These are phyloP conservation scores for Silurus glanis DNA, from an alignment of 2,113 vertebrate species.

Conservation along the genomic window DNA sequence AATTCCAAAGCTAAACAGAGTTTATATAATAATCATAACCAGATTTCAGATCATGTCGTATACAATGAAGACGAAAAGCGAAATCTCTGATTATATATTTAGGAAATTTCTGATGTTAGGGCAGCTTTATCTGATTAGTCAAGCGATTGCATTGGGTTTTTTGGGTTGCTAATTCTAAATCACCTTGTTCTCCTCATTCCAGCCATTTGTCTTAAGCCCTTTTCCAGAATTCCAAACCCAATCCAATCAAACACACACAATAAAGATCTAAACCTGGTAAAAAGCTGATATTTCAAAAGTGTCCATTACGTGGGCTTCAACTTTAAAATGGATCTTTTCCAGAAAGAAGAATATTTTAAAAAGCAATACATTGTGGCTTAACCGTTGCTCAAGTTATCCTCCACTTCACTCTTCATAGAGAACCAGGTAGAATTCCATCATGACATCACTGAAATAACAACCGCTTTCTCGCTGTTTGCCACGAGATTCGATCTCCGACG, in stretches of 20 bases:
- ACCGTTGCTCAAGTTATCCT: neutral
- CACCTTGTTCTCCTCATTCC: neutral
- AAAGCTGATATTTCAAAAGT: slow-evolving; percentile 19
- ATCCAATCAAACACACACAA: slow-evolving; percentile 52
- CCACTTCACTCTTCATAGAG: slow-evolving; percentile 29
- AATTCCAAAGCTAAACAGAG: neutral
- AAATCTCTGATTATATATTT: neutral
- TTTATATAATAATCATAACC: neutral
- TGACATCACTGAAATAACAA: slow-evolving; percentile 67
- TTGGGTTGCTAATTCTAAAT: slow-evolving; percentile 14
- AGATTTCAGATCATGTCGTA: neutral
- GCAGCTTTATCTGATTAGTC: slow-evolving; percentile 14
- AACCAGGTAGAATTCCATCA: slow-evolving; percentile 38
- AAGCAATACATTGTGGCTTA: slow-evolving; percentile 17
- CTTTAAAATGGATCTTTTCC: neutral
- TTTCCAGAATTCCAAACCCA: slow-evolving; percentile 4
- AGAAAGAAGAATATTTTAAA: neutral
- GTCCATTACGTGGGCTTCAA: slow-evolving; percentile 42
- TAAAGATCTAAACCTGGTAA: slow-evolving; percentile 41
- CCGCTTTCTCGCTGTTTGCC: slow-evolving; percentile 53
- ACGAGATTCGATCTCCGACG: slow-evolving; percentile 59
- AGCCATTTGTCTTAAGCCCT: neutral
- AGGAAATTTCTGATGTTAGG: neutral
- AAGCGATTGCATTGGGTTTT: neutral
- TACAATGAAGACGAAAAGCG: slow-evolving; percentile 12